Evolutionary conservation across 2,113 vertebrate genomes (phyloP), one percentile per base, ranked within the genome.

Genomic region (Fulmarus glacialis): DNA sequence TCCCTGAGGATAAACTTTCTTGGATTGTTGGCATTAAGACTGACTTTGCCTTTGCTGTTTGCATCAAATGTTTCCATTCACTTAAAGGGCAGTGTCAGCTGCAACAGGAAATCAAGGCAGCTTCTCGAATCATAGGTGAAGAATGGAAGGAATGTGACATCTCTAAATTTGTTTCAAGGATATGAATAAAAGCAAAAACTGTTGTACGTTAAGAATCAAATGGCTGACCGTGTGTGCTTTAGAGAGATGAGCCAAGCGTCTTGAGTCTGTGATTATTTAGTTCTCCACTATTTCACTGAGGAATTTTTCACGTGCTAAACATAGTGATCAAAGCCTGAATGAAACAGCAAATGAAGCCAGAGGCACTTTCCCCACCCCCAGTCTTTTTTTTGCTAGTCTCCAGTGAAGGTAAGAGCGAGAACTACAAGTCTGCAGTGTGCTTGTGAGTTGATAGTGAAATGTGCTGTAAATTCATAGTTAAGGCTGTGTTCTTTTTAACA

Each of bases 11-110:
- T 84, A 60, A 91, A 53, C 52, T 95, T 90, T 48, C 43, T 82
- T 92, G 36, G 27, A 82, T 38, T 56, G 27, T 82, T 95, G 87
- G 63, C 43, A 6, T 84, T 66, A 60, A 91, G 73, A 52, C 64
- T 53, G 82, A 62, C 82, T 94, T 88, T 78, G 82, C 82, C 67
- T 93, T 93, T 92, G 82, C 97, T 93, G 82, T 85, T 95, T 92
- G 89, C 89, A 64, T 97, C 60, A 74, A 18, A 53, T 92, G 83
- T 96, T 94, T 94, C 94, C 89, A 87, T 96, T 95, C 83, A 87
- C 77, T 97, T 97, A 96, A 97, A 97, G 89, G 91, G 94, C 96
- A 97, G 93, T 94, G 95, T 97, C 97, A 96, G 97, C 97, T 97
- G 97, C 96, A 96, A 91, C 77, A 95, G 95, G 96, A 97, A 97